Evolutionary conservation across 2,888 invertebrate genomes (phyloP).

Genomic region (Drosophila mimetica): DNA sequence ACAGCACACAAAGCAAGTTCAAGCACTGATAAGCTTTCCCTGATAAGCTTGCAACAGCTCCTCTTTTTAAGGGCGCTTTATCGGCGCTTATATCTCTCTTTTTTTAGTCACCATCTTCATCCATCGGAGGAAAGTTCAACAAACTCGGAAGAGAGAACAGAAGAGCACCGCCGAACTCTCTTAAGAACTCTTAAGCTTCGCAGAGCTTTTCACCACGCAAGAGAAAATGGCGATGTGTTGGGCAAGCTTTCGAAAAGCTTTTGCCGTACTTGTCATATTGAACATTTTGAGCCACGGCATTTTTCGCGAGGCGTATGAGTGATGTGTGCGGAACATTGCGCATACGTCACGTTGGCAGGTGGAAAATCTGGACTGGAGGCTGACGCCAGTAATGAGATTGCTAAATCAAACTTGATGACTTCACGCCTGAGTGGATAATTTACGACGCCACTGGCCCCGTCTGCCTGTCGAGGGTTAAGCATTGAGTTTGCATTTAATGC

Average conservation of each 20-base stretch:
- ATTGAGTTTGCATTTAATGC: constrained; percentile 5
- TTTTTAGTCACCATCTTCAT: background rate
- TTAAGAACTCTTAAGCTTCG: constrained; percentile 15
- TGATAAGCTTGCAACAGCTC: constrained; percentile 45
- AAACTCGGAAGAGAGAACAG: constrained; percentile 46
- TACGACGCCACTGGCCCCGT: constrained; percentile 54
- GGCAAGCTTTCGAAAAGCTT: constrained; percentile 25
- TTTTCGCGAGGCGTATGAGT: constrained; percentile 32
- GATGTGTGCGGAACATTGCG: constrained; percentile 15
- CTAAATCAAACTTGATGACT: constrained; percentile 18
- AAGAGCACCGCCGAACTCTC: background rate
- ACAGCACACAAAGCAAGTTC: constrained; percentile 49
- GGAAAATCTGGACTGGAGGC: constrained; percentile 21
- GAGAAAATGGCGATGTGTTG: constrained; percentile 7
- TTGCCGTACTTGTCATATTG: constrained; percentile 6
- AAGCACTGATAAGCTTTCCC: constrained; percentile 57
- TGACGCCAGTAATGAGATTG: constrained; percentile 13
- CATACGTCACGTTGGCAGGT: constrained; percentile 32
- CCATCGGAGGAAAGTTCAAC: constrained; percentile 60
- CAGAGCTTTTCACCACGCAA: constrained; percentile 21
- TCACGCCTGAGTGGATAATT: constrained; percentile 44
- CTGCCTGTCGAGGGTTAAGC: constrained; percentile 34
- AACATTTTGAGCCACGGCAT: constrained; percentile 10
- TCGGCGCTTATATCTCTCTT: constrained; percentile 14
- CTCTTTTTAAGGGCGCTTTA: constrained; percentile 14